These are phyloP conservation scores for Trididemnum nubilum DNA, from an alignment of 23 tunicate species.

Conservation along the genomic window DNA sequence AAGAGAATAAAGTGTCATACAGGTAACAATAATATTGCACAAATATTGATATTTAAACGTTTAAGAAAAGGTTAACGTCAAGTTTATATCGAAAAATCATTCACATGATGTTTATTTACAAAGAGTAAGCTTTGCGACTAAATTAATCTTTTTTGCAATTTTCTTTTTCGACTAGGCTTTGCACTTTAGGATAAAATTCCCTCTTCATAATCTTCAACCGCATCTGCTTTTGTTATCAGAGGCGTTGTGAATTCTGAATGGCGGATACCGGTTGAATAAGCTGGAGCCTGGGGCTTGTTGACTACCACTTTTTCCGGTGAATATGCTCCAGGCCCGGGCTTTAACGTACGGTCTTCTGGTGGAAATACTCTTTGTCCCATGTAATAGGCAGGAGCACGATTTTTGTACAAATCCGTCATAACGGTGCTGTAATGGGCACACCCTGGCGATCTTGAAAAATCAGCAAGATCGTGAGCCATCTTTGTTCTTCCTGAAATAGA, in stretches of 20 bases:
- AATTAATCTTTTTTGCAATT: too few species aligned
- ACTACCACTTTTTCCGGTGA: slow-evolving; percentile 73
- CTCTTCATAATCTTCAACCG: neutral
- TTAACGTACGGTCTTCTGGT: slow-evolving; percentile 91
- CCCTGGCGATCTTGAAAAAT: slow-evolving; percentile 78
- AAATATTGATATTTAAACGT: too few species aligned
- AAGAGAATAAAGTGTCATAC: too few species aligned
- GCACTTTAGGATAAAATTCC: too few species aligned
- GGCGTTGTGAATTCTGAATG: slow-evolving; percentile 97
- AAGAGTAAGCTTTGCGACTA: too few species aligned
- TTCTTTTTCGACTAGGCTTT: too few species aligned
- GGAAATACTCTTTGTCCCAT: slow-evolving; percentile 74
- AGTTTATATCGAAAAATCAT: too few species aligned
- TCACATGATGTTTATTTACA: too few species aligned
- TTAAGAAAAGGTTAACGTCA: too few species aligned
- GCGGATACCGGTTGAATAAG: slow-evolving; percentile 82
- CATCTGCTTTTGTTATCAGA: slow-evolving; percentile 49
- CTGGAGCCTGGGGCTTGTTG: slow-evolving; percentile 73
- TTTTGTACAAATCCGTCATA: slow-evolving; percentile 57
- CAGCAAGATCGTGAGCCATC: slow-evolving; percentile 59
- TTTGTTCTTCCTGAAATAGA: slow-evolving; percentile 72
- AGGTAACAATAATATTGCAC: too few species aligned
- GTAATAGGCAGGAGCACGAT: slow-evolving; percentile 74
- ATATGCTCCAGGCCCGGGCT: slow-evolving; percentile 95
- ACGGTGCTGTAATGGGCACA: slow-evolving; percentile 82